Evolutionary conservation across 2,888 invertebrate species (phyloP).

Genomic region (Eupithecia exiguata): DNA sequence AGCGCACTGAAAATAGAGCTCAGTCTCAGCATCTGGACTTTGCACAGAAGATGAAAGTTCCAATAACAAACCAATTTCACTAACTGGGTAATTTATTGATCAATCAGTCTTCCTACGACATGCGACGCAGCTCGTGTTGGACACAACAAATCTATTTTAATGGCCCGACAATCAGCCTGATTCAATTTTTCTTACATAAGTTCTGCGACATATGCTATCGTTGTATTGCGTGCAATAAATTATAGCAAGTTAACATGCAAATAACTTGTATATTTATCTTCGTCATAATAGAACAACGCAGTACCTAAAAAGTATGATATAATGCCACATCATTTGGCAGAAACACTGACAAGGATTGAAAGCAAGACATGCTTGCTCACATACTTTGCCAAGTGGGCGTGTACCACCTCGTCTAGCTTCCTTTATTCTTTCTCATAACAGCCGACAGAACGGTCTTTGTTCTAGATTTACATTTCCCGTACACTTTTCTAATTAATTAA

Average conservation of each 20-base stretch:
- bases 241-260: conserved; percentile 15
- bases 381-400: conserved; percentile 58
- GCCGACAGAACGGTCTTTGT: conserved; percentile 54
- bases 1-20: conserved; percentile 50
- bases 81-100: conserved; percentile 43
- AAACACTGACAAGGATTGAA: conserved; percentile 49
- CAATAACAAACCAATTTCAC: conserved; percentile 58
- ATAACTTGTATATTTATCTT: neutral
- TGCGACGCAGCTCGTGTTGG: conserved; percentile 18
- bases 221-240: conserved; percentile 15
- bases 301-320: conserved; percentile 13
- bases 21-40: conserved; percentile 57
- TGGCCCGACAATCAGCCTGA: conserved; percentile 13
- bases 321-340: conserved; percentile 53
- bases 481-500: conserved; percentile 26
- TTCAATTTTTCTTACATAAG: conserved; percentile 27
- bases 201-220: conserved; percentile 1
- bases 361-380: conserved; percentile 45
- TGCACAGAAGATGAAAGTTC: conserved; percentile 46
- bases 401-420: conserved; percentile 47
- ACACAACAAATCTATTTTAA: conserved; percentile 31
- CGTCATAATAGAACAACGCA: neutral
- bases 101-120: conserved; percentile 24
- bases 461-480: conserved; percentile 25
- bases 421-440: conserved; percentile 54